phyloP scores from a whole-genome alignment of 1,140 invertebrate genomes.

The Lepidotrigona ventralis region DNA sequence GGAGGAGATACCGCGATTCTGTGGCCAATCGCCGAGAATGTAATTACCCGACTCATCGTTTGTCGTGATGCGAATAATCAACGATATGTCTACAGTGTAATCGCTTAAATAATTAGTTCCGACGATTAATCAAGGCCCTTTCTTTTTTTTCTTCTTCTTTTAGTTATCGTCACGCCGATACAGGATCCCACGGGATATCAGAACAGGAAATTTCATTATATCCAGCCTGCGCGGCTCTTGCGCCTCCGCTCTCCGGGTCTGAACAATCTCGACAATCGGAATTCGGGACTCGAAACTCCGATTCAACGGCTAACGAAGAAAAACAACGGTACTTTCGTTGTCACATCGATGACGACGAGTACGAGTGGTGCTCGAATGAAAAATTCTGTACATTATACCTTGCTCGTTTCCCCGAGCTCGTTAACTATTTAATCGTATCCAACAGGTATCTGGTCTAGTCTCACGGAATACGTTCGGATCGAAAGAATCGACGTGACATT shows the following conservation, averaged over 20 bases:
- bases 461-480: accelerated
- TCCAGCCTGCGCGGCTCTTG: not conserved
- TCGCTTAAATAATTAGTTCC: slow-evolving; percentile 43
- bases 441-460: not conserved
- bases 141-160: too few species aligned
- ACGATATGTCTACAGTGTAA: slow-evolving; percentile 30
- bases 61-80: slow-evolving; percentile 14
- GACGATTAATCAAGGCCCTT: slow-evolving; percentile 27
- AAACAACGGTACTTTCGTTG: not conserved
- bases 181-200: slow-evolving; percentile 24
- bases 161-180: slow-evolving; percentile 26
- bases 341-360: slow-evolving; percentile 16
- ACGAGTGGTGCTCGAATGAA: not conserved
- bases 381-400: not conserved
- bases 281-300: slow-evolving; percentile 11
- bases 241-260: not conserved
- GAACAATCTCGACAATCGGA: slow-evolving; percentile 21
- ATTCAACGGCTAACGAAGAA: slow-evolving; percentile 9
- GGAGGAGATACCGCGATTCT: slow-evolving; percentile 28
- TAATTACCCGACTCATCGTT: slow-evolving; percentile 37
- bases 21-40: slow-evolving; percentile 31
- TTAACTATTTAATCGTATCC: not conserved
- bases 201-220: slow-evolving; percentile 50
- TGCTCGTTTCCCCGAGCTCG: too few species aligned
- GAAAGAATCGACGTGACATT: not conserved